Conservation (phyloP, 2,113 vertebrate species). For the Litocranius walleri region DNA sequence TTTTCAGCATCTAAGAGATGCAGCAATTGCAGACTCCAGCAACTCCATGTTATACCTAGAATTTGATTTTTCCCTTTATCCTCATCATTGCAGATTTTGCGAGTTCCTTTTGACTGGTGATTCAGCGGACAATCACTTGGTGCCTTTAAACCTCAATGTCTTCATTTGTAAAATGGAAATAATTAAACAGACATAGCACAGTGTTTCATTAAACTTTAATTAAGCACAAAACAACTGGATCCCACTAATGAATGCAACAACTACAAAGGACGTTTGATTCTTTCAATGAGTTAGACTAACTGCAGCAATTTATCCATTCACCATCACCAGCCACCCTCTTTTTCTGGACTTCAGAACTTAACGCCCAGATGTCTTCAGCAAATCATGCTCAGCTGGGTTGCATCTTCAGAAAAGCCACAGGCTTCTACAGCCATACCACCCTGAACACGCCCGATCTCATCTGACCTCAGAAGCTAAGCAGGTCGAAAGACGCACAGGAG, state of each 20-base stretch:
- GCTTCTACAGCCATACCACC: neutral
- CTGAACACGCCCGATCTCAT: rapidly evolving
- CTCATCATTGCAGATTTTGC: neutral
- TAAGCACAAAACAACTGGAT: neutral
- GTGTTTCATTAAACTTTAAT: neutral
- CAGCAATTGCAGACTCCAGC: neutral
- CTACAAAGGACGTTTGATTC: neutral
- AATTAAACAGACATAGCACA: neutral
- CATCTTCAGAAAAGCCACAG: neutral
- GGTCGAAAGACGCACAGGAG: neutral
- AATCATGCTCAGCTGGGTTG: no score
- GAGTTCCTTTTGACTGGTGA: neutral
- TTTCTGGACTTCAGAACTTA: neutral
- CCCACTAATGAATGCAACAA: neutral
- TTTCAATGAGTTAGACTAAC: neutral
- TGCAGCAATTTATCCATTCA: neutral
- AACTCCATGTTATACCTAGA: neutral
- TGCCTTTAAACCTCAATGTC: neutral
- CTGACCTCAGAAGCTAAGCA: neutral
- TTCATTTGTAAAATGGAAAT: neutral
- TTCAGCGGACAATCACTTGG: neutral
- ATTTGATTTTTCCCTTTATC: neutral
- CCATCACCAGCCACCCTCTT: neutral
- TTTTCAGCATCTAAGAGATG: neutral
- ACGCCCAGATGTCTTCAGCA: no score